Conservation (phyloP, 2,888 invertebrate species). For the Orthosia gothica region DNA sequence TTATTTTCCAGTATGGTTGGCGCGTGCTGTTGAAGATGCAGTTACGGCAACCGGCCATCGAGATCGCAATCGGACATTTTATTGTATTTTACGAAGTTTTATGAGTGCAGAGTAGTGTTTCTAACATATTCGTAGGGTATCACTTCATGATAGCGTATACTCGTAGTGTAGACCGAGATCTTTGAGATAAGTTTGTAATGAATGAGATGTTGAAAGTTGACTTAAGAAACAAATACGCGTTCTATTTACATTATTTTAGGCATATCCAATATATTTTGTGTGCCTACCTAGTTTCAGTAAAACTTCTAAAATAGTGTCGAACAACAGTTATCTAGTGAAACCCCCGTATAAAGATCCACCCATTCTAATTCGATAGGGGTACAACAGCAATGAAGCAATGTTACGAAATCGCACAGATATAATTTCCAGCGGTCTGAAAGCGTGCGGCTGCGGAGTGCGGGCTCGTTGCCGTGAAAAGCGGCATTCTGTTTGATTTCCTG, state of each 20-base stretch:
- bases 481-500: constrained; percentile 63
- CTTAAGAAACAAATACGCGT: not conserved
- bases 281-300: not conserved
- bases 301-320: constrained; percentile 1
- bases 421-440: constrained; percentile 54
- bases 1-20: constrained; percentile 51
- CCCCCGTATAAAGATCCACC: not conserved
- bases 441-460: constrained; percentile 64
- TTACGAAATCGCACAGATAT: constrained; percentile 50
- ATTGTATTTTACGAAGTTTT: constrained; percentile 17
- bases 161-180: not conserved
- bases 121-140: not conserved
- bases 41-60: constrained; percentile 19
- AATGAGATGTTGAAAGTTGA: constrained; percentile 11
- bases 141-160: not conserved
- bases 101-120: constrained; percentile 3
- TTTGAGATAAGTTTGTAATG: constrained; percentile 9
- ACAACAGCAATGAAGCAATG: constrained; percentile 20
- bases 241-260: not conserved
- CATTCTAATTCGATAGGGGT: constrained; percentile 55
- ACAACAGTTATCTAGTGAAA: constrained; percentile 23
- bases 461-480: constrained; percentile 67
- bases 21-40: constrained; percentile 51
- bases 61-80: constrained; percentile 24
- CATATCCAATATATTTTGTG: not conserved